Conservation (phyloP, 2,113 vertebrate genomes). For the Cryptotis parvus region DNA sequence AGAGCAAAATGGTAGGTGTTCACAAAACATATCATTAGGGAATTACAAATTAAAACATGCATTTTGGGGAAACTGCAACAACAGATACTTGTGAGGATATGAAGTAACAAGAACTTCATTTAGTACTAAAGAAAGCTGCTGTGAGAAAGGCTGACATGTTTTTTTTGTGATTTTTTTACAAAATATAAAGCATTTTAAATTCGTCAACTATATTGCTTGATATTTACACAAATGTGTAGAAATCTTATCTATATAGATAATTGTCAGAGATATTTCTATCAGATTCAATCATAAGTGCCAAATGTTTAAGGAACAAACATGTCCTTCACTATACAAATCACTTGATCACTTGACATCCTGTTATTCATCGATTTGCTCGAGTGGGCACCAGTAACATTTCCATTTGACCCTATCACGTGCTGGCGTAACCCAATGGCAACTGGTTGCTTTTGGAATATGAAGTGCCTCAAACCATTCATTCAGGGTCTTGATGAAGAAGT, state of each 20-base stretch:
- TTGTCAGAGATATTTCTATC: background rate
- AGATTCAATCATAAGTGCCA: background rate
- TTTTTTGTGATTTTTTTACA: background rate
- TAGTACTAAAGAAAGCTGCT: background rate
- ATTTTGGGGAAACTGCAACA: too few species aligned
- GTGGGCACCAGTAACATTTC: too few species aligned
- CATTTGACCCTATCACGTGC: too few species aligned
- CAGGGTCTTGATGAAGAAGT: too few species aligned
- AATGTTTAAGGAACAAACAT: background rate
- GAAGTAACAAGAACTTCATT: background rate
- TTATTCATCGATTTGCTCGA: too few species aligned
- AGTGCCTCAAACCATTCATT: too few species aligned
- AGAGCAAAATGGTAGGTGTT: background rate
- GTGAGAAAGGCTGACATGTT: background rate
- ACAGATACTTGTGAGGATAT: background rate
- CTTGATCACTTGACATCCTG: too few species aligned
- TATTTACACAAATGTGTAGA: background rate
- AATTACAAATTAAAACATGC: constrained; percentile 4
- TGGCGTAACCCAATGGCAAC: too few species aligned
- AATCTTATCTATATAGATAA: background rate
- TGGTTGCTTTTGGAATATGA: too few species aligned
- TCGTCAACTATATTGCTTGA: background rate
- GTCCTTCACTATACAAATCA: background rate
- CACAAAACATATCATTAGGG: background rate
- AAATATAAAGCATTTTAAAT: background rate